A percentile compares a stretch with the other conserved stretches of the same genome.
These are phyloP conservation scores for Echiichthys vipera DNA, from an alignment of 2,797 vertebrate genomes.

Conservation along the genomic window DNA sequence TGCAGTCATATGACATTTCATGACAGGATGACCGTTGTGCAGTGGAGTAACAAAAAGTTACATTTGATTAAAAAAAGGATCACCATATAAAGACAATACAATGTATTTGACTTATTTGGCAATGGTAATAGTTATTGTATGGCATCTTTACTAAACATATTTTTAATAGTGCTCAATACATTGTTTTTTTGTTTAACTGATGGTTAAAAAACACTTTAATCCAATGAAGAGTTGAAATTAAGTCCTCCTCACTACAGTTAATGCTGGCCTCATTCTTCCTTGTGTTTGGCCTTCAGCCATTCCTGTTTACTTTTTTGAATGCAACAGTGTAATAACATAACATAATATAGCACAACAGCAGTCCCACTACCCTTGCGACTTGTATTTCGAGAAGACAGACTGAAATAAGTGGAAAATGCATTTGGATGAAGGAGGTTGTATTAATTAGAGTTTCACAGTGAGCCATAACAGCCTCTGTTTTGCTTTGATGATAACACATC, in stretches of 20 bases:
- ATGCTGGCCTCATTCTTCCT: conserved; percentile 46
- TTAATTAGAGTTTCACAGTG: conserved; percentile 77
- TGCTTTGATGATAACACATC: conserved; percentile 82
- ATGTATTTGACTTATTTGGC: too few species aligned
- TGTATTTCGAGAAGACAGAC: conserved; percentile 47
- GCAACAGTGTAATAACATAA: conserved; percentile 49
- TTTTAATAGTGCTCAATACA: not conserved
- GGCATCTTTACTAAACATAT: not conserved
- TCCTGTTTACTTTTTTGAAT: conserved; percentile 42
- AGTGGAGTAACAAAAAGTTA: not conserved
- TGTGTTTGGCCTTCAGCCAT: conserved; percentile 37
- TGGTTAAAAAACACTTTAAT: conserved; percentile 33
- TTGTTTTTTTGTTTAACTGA: not conserved
- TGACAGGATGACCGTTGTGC: not conserved
- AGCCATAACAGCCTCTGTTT: conserved; percentile 69
- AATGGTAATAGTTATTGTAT: not conserved
- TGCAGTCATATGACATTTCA: not conserved
- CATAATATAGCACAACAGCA: conserved; percentile 55
- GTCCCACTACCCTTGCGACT: conserved; percentile 42
- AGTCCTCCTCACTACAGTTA: conserved; percentile 44
- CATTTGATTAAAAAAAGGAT: not conserved
- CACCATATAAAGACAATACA: not conserved
- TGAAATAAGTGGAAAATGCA: conserved; percentile 61
- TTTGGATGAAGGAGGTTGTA: conserved; percentile 72
- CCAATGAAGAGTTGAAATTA: conserved; percentile 26